A percentile compares a stretch with the other conserved stretches of the same genome.
phyloP scores from a whole-genome alignment of 2,797 vertebrate species.

The Eulemur coronatus region DNA sequence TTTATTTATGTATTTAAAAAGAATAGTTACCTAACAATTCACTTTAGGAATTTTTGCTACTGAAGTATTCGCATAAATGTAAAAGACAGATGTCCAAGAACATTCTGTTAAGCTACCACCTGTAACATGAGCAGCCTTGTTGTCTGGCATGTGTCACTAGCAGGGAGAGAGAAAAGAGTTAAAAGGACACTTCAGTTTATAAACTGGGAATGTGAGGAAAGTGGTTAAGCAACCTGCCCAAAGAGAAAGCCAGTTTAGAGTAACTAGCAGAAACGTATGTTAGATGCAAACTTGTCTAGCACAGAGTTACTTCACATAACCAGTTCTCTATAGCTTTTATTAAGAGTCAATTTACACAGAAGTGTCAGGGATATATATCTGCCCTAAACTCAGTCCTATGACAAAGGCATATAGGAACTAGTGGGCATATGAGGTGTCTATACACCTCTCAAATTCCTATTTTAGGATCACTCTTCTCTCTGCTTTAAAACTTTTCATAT shows the following conservation, averaged over 20 bases:
- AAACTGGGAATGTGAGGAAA: background rate
- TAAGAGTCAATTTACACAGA: background rate
- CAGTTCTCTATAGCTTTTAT: background rate
- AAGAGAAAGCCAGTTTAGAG: background rate
- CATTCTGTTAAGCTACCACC: background rate
- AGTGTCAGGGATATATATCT: background rate
- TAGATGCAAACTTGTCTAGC: background rate
- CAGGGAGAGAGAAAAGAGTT: background rate
- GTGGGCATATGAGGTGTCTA: background rate
- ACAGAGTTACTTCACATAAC: background rate
- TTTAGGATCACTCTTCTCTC: background rate
- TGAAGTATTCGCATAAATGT: background rate
- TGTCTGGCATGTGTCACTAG: background rate
- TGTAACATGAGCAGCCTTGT: background rate
- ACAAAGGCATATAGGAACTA: background rate
- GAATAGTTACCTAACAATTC: background rate
- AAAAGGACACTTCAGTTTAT: background rate
- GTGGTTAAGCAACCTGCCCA: background rate
- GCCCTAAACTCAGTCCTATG: background rate
- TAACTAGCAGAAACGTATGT: background rate
- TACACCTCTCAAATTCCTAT: background rate
- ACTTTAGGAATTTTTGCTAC: background rate
- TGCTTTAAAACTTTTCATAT: background rate
- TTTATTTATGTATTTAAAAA: background rate
- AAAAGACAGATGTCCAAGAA: background rate